Percentiles rank a stretch among this genome's conserved stretches.
Conservation (phyloP, 1,140 invertebrate species). For the Octopus sinensis region DNA sequence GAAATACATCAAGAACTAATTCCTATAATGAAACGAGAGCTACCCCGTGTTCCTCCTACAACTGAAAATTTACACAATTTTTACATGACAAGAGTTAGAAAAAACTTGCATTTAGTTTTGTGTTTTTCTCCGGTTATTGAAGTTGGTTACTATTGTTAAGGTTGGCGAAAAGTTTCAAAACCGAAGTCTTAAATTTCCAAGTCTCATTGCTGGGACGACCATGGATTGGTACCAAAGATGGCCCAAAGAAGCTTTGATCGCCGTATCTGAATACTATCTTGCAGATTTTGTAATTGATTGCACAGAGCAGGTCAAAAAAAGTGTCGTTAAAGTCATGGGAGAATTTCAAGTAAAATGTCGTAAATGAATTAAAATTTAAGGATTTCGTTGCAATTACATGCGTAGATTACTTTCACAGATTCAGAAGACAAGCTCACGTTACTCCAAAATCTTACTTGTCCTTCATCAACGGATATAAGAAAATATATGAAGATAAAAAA, state of each 20-base stretch:
- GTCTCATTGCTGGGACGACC: slow-evolving; percentile 93
- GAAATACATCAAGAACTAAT: slow-evolving; percentile 92
- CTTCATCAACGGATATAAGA: slow-evolving; percentile 92
- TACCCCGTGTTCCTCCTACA: slow-evolving; percentile 80
- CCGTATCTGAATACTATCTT: slow-evolving; percentile 88
- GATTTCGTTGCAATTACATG: slow-evolving; percentile 84
- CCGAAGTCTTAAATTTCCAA: slow-evolving; percentile 88
- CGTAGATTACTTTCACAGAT: slow-evolving; percentile 87
- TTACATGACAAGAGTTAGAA: too few species aligned
- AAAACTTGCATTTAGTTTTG: slow-evolving; percentile 90
- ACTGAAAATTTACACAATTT: slow-evolving; percentile 85
- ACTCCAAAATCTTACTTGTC: slow-evolving; percentile 96
- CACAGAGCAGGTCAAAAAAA: slow-evolving; percentile 73
- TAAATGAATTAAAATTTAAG: too few species aligned
- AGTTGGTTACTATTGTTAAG: slow-evolving; percentile 38
- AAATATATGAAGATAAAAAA: slow-evolving; percentile 83
- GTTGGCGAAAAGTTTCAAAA: slow-evolving; percentile 62
- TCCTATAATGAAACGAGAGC: slow-evolving; percentile 88
- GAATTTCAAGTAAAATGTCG: slow-evolving; percentile 3
- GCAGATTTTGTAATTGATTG: slow-evolving; percentile 84
- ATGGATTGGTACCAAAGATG: slow-evolving; percentile 97
- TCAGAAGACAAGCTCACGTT: slow-evolving; percentile 76
- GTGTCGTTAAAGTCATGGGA: slow-evolving; percentile 83
- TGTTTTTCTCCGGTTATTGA: slow-evolving; percentile 99
- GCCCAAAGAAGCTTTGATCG: slow-evolving; percentile 89